A percentile compares a stretch with the other conserved stretches of the same genome.
Conservation (phyloP, 2,113 vertebrate species). For the Daphoenositta chrysoptera region DNA sequence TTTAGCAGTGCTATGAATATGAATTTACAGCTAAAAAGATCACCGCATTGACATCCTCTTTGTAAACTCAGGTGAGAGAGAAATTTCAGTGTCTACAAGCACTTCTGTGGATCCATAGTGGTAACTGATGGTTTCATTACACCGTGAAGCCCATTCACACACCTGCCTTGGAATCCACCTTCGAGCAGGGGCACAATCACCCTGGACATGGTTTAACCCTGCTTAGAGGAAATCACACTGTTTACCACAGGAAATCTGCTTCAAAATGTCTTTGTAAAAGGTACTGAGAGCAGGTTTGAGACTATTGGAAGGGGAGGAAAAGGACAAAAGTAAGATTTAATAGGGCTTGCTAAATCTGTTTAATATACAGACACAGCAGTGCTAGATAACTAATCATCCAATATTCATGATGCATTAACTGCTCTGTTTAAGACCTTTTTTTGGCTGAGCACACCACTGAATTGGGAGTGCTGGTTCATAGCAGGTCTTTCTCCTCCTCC, state of each 20-base stretch:
- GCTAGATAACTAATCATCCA: not conserved
- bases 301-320: not conserved
- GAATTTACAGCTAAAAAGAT: not conserved
- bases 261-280: not conserved
- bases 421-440: not conserved
- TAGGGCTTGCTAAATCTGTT: not conserved
- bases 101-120: not conserved
- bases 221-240: not conserved
- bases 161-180: not conserved
- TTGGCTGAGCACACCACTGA: not conserved
- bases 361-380: not conserved
- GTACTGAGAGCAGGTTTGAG: not conserved
- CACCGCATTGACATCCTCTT: not conserved
- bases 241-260: not conserved
- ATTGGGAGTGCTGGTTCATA: not conserved
- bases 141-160: fast-evolving
- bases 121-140: not conserved
- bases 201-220: not conserved
- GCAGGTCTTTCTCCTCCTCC: not conserved
- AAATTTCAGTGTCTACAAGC: not conserved
- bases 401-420: not conserved
- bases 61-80: not conserved
- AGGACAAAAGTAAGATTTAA: not conserved
- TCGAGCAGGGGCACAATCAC: not conserved
- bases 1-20: not conserved